Base-by-base conservation (phyloP, 1,140 invertebrate species). In the Drosophila kepulauana region DNA sequence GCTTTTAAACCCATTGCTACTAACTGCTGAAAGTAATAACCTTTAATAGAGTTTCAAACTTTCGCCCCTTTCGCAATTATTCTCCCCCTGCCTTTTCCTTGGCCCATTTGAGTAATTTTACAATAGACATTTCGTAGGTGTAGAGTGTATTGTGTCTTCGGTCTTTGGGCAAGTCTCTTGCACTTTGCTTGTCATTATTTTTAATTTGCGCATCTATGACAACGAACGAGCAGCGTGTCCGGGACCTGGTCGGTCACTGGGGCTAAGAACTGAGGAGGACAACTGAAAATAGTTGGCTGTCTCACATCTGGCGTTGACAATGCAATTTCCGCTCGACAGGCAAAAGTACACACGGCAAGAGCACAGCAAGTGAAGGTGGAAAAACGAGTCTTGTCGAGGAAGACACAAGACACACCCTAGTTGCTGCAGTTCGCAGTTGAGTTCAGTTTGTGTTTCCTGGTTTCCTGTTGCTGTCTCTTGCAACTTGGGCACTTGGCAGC, bases 161-260 rank as follows among this genome's bases (percentile, higher is more conserved):
- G 35, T 10, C 6, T 13, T 33, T 8, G n/a, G 41, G n/a, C 11
- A 7, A 33, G 58, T 45, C 51, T 45, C 13, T 33, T 30, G 33
- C 7, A 52, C 58, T 30, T 30, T 54, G 67, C 46, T 64, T 82
- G 76, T 84, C 80, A 84, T 84, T 88, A 78, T 75, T 88, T 87
- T 88, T 88, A 88, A 87, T 84, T 87, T 80, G 73, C 73, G 69
- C 77, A 88, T 88, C 84, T 66, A 88, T 87, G 84, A 84, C 80
- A 82, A 67, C 58, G 70, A 48, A 35, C 38, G 35, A 43, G 65
- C 30, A 13, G 25, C 38, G 3, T 11, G 35, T 20, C 28, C 38
- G 58, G 70, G 46, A 59, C 58, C 51, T 54, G 10, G 46, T 45
- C 41, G 46, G 13, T 10, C 54, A 52, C 38, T 25, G 49, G 25